phyloP scores from a whole-genome alignment of 2,888 invertebrate genomes.

The Cephus sareptanus region DNA sequence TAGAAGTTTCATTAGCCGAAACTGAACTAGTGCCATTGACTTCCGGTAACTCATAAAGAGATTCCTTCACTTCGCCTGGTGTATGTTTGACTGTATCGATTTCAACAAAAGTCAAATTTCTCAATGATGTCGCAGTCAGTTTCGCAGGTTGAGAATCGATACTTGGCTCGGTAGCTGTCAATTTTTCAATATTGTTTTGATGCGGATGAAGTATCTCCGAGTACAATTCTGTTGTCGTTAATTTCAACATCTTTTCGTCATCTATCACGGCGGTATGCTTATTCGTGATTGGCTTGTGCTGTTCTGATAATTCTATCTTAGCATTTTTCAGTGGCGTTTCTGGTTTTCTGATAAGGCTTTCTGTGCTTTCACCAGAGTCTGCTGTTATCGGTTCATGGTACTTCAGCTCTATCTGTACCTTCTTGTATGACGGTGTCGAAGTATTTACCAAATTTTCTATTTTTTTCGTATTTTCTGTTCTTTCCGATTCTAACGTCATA shows the following conservation, averaged over 20 bases:
- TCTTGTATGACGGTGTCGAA: not conserved
- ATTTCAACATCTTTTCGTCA: constrained; percentile 33
- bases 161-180: constrained; percentile 22
- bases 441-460: not conserved
- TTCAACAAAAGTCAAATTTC: constrained; percentile 56
- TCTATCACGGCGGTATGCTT: constrained; percentile 29
- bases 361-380: not conserved
- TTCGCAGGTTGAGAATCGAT: constrained; percentile 11
- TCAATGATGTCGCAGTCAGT: constrained; percentile 25
- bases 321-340: constrained; percentile 25
- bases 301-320: constrained; percentile 35
- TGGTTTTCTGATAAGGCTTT: not conserved
- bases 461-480: not conserved
- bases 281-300: not conserved
- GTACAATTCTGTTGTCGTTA: constrained; percentile 45
- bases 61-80: constrained; percentile 14
- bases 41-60: not conserved
- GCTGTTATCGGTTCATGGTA: not conserved
- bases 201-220: constrained; percentile 43
- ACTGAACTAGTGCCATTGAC: not conserved
- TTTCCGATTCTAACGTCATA: not conserved
- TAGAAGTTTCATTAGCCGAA: constrained; percentile 21
- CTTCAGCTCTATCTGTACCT: constrained; percentile 28
- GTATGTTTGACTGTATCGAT: constrained; percentile 36
- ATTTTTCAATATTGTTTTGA: constrained; percentile 42